These are phyloP conservation scores for Chelmon rostratus DNA, from an alignment of 2,797 vertebrate genomes.

Conservation along the genomic window DNA sequence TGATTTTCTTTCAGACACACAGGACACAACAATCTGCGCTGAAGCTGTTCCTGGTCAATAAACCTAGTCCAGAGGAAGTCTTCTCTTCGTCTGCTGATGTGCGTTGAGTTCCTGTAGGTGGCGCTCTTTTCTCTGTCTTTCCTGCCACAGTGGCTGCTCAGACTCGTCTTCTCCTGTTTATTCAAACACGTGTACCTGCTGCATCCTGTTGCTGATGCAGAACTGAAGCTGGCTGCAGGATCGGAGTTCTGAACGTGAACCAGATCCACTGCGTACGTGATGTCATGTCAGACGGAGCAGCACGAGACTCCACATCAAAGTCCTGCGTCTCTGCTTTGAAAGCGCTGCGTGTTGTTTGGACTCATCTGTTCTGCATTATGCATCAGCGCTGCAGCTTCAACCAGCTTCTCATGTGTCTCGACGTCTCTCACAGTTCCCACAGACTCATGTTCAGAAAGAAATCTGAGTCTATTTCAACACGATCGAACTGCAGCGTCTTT, in stretches of 20 bases:
- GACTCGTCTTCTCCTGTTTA: not conserved
- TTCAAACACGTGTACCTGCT: not conserved
- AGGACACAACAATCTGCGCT: no score
- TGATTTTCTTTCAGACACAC: no score
- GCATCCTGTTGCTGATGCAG: not conserved
- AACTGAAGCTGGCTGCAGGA: not conserved
- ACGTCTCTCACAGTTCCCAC: not conserved
- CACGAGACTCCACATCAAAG: not conserved
- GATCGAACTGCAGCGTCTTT: not conserved
- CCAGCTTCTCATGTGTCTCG: slow-evolving; percentile 1
- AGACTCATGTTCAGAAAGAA: not conserved
- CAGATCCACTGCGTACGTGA: not conserved
- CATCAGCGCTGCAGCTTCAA: slow-evolving; percentile 12
- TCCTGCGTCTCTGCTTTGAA: not conserved
- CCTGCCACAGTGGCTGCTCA: no score
- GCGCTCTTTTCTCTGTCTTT: not conserved
- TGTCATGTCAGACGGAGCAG: slow-evolving; percentile 1
- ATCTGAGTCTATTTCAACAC: not conserved
- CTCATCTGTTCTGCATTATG: slow-evolving; percentile 22
- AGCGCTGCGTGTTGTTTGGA: not conserved
- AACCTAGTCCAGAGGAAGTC: no score
- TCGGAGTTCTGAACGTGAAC: not conserved
- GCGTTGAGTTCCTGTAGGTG: not conserved
- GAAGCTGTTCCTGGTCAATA: no score
- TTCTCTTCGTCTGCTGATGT: not conserved